phyloP scores from a whole-genome alignment of 2,888 invertebrate genomes.

The Apamea crenata region DNA sequence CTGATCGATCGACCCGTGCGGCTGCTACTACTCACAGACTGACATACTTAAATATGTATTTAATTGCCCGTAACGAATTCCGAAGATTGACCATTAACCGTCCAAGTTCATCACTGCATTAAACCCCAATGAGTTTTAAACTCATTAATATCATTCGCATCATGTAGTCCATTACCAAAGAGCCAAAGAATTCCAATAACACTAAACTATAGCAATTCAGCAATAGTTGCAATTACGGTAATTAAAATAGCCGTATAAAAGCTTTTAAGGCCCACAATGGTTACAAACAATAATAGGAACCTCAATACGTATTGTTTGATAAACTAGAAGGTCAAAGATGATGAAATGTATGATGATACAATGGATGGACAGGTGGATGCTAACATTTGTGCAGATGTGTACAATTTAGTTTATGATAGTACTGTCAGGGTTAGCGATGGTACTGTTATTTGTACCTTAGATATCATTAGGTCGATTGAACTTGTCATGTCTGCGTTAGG shows the following conservation, averaged over 20 bases:
- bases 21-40: background rate
- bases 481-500: background rate
- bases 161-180: conserved; percentile 40
- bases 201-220: conserved; percentile 16
- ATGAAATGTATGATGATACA: conserved; percentile 63
- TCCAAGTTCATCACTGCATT: conserved; percentile 57
- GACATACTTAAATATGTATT: background rate
- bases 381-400: conserved; percentile 19
- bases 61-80: conserved; percentile 24
- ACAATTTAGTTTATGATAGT: conserved; percentile 15
- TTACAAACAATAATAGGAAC: conserved; percentile 41
- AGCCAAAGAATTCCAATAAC: conserved; percentile 48
- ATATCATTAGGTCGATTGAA: conserved; percentile 11
- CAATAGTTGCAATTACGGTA: conserved; percentile 22
- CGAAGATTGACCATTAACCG: conserved; percentile 1
- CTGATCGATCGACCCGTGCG: no score
- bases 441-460: conserved; percentile 14
- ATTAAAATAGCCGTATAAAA: conserved; percentile 48
- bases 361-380: conserved; percentile 41
- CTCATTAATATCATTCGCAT: conserved; percentile 12
- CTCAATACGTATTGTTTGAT: conserved; percentile 62
- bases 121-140: conserved; percentile 14
- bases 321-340: conserved; percentile 59
- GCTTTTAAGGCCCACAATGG: conserved; percentile 47
- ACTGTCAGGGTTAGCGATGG: background rate